Evolutionary conservation across 2,797 vertebrate species (phyloP), one percentile per base, ranked within the genome.

Genomic region (Chaunax sp.): DNA sequence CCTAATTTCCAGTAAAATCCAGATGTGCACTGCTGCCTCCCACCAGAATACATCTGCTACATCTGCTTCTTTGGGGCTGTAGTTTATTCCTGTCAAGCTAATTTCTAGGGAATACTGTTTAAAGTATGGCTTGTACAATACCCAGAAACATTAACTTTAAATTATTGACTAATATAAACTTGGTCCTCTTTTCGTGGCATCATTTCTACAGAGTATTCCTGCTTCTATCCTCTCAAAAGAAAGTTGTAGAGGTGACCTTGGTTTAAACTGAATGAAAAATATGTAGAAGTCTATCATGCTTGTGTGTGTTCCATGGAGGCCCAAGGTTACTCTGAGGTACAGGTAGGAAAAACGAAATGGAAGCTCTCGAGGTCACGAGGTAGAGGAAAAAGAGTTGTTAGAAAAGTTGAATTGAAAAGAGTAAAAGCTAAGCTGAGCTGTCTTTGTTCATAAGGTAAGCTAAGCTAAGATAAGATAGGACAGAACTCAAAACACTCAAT

Each of bases 241-340:
- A 49, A 81, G 73, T 88, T 75, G 82, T 86, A 72, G 69, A 58
- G 64, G 41, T 69, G 53, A 59, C 79, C 81, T 82, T 76, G 72
- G 54, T 59, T 66, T 22, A 46, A 22, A 44, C n/a, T 54, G 23
- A 72, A 62, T 45, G 22, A 50, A 44, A 52, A 58, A 56, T n/a
- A n/a, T n/a, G n/a, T n/a, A n/a, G n/a, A n/a, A n/a, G n/a, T n/a
- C n/a, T n/a, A n/a, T n/a, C n/a, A n/a, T 23, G n/a, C 30, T 38
- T 38, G 30, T 66, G n/a, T 53, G 19, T 19, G 15, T 53, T 73
- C 30, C 22, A 45, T 51, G 9, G 23, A 52, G 52, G 50, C 43
- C 22, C 37, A 68, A 77, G 60, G 80, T 67, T 46, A 75, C n/a
- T 49, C 1, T 49, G 2, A 19, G n/a, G 14, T 1, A 19, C 7